A percentile compares a stretch with the other conserved stretches of the same genome.
Evolutionary conservation across 2,113 vertebrate species (phyloP).

Genomic region (Psephotus haematonotus): DNA sequence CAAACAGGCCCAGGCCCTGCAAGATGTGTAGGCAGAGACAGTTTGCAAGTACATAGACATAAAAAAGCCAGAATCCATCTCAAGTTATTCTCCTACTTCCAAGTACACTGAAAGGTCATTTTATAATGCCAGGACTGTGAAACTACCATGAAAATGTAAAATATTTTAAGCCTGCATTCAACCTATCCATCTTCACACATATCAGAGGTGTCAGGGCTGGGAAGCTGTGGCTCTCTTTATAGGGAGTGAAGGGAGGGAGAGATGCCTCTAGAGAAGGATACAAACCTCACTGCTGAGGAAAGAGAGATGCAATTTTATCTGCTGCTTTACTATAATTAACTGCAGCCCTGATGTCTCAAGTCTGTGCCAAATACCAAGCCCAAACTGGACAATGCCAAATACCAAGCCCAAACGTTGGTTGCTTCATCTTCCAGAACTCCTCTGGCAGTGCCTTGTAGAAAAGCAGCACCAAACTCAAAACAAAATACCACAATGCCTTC

Average conservation of each 20-base stretch:
- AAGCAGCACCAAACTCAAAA: neutral
- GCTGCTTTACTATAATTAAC: neutral
- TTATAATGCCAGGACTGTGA: constrained; percentile 43
- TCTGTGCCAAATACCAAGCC: too few species aligned
- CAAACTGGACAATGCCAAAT: too few species aligned
- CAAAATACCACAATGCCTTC: neutral
- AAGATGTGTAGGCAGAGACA: constrained; percentile 50
- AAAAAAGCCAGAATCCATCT: constrained; percentile 15
- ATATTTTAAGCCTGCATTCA: constrained; percentile 47
- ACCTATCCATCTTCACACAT: constrained; percentile 54
- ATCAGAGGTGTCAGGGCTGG: constrained; percentile 38
- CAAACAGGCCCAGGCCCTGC: neutral
- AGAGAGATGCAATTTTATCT: neutral
- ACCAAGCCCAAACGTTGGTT: neutral
- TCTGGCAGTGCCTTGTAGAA: neutral
- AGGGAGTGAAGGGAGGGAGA: neutral
- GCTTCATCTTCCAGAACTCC: neutral
- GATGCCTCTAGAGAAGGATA: neutral
- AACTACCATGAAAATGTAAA: constrained; percentile 47
- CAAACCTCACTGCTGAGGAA: neutral
- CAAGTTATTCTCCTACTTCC: constrained; percentile 42
- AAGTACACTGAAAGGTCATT: constrained; percentile 39
- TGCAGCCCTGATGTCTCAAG: neutral
- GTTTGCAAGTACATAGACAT: constrained; percentile 49
- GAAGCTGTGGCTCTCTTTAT: neutral